These are phyloP conservation scores for Paracyclopina nana DNA, from an alignment of 1,140 invertebrate genomes.

Conservation along the genomic window DNA sequence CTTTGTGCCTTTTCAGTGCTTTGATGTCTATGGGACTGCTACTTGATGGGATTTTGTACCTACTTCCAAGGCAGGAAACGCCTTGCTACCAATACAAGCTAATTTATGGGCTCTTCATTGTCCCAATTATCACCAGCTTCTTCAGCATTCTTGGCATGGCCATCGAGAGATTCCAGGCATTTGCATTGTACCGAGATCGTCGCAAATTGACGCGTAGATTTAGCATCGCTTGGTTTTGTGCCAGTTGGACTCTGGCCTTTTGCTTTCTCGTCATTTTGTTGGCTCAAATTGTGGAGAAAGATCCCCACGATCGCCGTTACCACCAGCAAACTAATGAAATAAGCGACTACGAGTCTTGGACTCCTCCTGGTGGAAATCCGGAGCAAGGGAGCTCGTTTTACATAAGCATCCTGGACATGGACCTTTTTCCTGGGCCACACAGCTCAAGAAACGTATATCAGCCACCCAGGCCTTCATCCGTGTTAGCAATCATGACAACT, in stretches of 20 bases:
- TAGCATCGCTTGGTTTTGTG: slow-evolving; percentile 11
- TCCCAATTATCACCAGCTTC: slow-evolving; percentile 14
- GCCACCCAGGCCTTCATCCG: no score
- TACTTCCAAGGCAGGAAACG: slow-evolving; percentile 3
- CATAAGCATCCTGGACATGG: slow-evolving; percentile 1
- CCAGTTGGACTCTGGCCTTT: slow-evolving; percentile 10
- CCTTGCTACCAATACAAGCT: slow-evolving; percentile 14
- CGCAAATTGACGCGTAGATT: slow-evolving; percentile 5
- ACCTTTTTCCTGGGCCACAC: background rate
- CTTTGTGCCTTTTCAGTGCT: background rate
- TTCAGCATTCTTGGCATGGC: slow-evolving; percentile 15
- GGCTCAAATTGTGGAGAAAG: slow-evolving; percentile 9
- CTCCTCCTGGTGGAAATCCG: background rate
- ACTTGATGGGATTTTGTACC: slow-evolving; percentile 7
- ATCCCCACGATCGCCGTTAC: background rate
- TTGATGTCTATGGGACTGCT: slow-evolving; percentile 11
- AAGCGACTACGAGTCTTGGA: background rate
- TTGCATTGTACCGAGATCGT: slow-evolving; percentile 8
- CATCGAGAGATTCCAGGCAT: slow-evolving; percentile 13
- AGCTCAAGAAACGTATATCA: no score
- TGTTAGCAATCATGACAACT: no score
- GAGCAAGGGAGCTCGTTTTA: background rate
- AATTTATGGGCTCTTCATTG: slow-evolving; percentile 8
- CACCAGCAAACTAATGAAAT: background rate
- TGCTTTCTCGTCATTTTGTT: slow-evolving; percentile 13